Conservation (phyloP, 2,888 invertebrate genomes). For the Venusia cambrica region DNA sequence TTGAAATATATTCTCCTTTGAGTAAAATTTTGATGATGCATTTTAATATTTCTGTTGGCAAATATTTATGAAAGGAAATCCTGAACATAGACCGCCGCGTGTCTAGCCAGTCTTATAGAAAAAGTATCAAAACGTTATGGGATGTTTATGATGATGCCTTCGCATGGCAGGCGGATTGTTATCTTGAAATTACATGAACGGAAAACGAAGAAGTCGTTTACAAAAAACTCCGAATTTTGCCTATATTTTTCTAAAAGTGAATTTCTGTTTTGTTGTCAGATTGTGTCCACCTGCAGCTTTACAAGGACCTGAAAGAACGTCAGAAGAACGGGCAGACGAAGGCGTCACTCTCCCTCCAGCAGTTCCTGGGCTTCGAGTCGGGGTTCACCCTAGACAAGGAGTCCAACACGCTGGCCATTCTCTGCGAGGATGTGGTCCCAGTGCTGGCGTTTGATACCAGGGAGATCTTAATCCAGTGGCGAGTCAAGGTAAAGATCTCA, state of each 20-base stretch:
- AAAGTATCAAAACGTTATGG: too few species aligned
- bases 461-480: slow-evolving; percentile 94
- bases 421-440: slow-evolving; percentile 93
- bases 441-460: slow-evolving; percentile 93
- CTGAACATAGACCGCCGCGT: too few species aligned
- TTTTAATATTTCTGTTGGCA: too few species aligned
- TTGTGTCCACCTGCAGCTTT: slow-evolving; percentile 93
- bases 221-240: too few species aligned
- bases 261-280: slow-evolving; percentile 82
- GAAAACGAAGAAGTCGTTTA: too few species aligned
- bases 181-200: too few species aligned
- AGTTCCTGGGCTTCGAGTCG: slow-evolving; percentile 92
- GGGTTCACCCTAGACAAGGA: slow-evolving; percentile 95
- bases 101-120: too few species aligned
- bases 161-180: too few species aligned
- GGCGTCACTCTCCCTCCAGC: slow-evolving; percentile 92
- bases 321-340: slow-evolving; percentile 94
- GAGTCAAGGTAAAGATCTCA: slow-evolving; percentile 71
- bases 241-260: slow-evolving; percentile 1
- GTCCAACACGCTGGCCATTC: slow-evolving; percentile 92
- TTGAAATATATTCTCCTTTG: background rate
- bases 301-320: slow-evolving; percentile 92
- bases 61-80: too few species aligned
- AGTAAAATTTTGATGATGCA: too few species aligned
- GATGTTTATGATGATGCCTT: too few species aligned